Percentiles rank a stretch among this genome's conserved stretches.
Evolutionary conservation across 1,140 invertebrate genomes (phyloP).

Genomic region (Euglossa dilemma): DNA sequence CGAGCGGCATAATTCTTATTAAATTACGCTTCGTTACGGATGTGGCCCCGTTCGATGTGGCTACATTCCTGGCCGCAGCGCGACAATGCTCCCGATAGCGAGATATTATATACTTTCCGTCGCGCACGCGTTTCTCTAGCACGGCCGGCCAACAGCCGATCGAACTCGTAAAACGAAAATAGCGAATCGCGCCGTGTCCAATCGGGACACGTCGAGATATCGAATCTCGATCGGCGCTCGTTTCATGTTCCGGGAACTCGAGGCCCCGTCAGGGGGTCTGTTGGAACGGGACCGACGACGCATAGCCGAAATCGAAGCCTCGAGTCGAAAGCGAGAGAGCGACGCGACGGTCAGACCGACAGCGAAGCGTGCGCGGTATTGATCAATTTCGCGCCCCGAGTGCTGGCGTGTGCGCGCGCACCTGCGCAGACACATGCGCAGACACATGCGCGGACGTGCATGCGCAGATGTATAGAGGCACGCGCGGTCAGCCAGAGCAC

Average conservation of each 20-base stretch:
- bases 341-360: too few species aligned
- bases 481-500: background rate
- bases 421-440: background rate
- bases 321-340: background rate
- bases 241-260: slow-evolving; percentile 14
- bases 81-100: background rate
- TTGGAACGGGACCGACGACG: background rate
- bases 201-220: background rate
- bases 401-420: background rate
- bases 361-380: slow-evolving; percentile 15
- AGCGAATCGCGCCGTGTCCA: background rate
- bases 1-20: slow-evolving; percentile 22
- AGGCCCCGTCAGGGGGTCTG: slow-evolving; percentile 10
- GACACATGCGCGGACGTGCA: too few species aligned
- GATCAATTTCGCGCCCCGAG: slow-evolving; percentile 40
- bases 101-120: slow-evolving; percentile 5
- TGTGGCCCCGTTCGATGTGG: background rate
- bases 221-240: slow-evolving; percentile 9
- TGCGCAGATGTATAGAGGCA: too few species aligned
- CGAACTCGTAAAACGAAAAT: slow-evolving; percentile 20
- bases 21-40: slow-evolving; percentile 7
- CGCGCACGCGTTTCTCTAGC: background rate
- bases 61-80: background rate
- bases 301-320: slow-evolving; percentile 23
- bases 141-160: background rate